Evolutionary conservation across 1,140 invertebrate genomes (phyloP).

Genomic region (Galendromus occidentalis): DNA sequence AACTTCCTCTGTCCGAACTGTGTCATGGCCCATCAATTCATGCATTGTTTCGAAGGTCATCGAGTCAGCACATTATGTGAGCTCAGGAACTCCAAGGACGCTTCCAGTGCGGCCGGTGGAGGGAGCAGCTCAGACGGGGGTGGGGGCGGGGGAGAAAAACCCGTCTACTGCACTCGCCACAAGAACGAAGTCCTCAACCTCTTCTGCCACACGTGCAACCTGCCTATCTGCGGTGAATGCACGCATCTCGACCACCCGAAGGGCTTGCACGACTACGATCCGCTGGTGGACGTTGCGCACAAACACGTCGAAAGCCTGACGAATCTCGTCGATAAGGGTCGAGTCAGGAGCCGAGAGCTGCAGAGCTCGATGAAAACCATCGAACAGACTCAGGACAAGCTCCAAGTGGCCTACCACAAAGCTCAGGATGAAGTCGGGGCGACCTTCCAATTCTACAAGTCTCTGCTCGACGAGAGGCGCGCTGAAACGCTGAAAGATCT

Average conservation of each 20-base stretch:
- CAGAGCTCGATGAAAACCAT: slow-evolving; percentile 57
- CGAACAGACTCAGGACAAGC: slow-evolving; percentile 56
- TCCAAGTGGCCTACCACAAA: slow-evolving; percentile 79
- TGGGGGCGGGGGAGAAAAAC: slow-evolving; percentile 30
- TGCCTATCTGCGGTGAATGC: slow-evolving; percentile 82
- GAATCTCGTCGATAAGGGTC: slow-evolving; percentile 57
- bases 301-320: slow-evolving; percentile 62
- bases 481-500: slow-evolving; percentile 79
- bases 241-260: slow-evolving; percentile 64
- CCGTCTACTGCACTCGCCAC: slow-evolving; percentile 52
- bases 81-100: slow-evolving; percentile 30
- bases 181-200: slow-evolving; percentile 70
- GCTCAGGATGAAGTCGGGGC: slow-evolving; percentile 79
- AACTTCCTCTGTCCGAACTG: slow-evolving; percentile 50
- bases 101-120: not conserved
- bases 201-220: slow-evolving; percentile 69
- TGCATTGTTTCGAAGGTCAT: slow-evolving; percentile 61
- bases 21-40: slow-evolving; percentile 39
- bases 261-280: slow-evolving; percentile 61
- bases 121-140: slow-evolving; percentile 23
- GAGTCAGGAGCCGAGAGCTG: slow-evolving; percentile 60
- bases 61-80: slow-evolving; percentile 57
- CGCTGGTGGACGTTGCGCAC: slow-evolving; percentile 50
- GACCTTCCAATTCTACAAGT: slow-evolving; percentile 82
- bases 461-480: slow-evolving; percentile 83